Conservation (phyloP, 1,140 invertebrate species). For the Musca vetustissima region DNA sequence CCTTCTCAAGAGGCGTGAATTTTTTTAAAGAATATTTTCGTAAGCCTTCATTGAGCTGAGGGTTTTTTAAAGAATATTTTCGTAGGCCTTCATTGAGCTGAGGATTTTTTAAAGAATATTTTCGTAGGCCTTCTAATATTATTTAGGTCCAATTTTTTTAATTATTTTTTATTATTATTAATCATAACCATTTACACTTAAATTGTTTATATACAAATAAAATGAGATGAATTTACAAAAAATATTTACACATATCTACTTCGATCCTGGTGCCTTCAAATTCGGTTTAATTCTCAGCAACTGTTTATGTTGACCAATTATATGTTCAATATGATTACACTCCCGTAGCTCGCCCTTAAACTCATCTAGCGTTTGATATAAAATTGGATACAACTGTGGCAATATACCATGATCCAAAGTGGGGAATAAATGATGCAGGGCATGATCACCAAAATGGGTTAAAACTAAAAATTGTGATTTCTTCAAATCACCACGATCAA, state of each 20-base stretch:
- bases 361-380: slow-evolving; percentile 69
- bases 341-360: slow-evolving; percentile 64
- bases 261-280: slow-evolving; percentile 40
- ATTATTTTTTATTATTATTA: no score
- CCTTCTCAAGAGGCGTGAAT: no score
- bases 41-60: no score
- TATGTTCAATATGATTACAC: slow-evolving; percentile 62
- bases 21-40: no score
- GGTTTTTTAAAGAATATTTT: no score
- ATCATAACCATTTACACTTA: no score
- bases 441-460: slow-evolving; percentile 76
- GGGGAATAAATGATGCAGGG: slow-evolving; percentile 79
- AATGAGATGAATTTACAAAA: no score
- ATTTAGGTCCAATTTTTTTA: no score
- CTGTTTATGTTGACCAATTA: slow-evolving; percentile 71
- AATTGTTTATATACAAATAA: no score
- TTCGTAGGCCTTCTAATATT: no score
- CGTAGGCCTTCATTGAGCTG: no score
- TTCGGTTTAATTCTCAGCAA: slow-evolving; percentile 61
- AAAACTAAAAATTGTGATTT: slow-evolving; percentile 68
- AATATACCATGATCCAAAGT: slow-evolving; percentile 76
- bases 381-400: slow-evolving; percentile 64
- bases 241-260: neutral
- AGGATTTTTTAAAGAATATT: no score
- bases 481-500: slow-evolving; percentile 72